phyloP scores from a whole-genome alignment of 2,113 vertebrate species.

The Noctilio leporinus region DNA sequence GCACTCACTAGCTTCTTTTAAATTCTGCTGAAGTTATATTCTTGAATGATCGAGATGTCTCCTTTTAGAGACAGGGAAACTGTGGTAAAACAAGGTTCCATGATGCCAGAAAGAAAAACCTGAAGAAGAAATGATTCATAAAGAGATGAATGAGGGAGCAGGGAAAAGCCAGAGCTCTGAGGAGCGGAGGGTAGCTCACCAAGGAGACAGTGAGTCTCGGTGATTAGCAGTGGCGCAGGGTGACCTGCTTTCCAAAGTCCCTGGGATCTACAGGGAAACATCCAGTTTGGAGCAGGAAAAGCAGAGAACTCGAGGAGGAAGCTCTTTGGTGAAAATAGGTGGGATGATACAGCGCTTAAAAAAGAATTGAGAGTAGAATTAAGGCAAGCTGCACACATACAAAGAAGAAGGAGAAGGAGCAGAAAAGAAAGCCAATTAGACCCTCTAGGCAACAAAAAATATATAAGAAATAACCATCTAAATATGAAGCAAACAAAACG shows the following conservation, averaged over 20 bases:
- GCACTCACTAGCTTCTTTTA: not conserved
- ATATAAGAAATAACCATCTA: not conserved
- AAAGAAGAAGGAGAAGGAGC: not conserved
- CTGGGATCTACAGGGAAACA: no score
- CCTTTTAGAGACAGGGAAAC: not conserved
- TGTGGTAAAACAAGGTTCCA: not conserved
- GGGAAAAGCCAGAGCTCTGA: not conserved
- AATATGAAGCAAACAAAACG: not conserved
- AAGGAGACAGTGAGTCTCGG: not conserved
- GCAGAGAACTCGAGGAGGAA: not conserved
- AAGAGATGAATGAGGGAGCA: not conserved
- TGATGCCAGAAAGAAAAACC: not conserved
- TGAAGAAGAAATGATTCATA: not conserved
- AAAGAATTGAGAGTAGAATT: not conserved
- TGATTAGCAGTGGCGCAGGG: accelerated
- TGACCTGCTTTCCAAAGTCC: not conserved
- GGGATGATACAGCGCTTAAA: not conserved
- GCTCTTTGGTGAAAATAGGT: not conserved
- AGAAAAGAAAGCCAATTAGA: not conserved
- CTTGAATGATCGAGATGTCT: not conserved
- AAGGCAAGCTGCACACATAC: not conserved
- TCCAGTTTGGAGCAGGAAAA: not conserved
- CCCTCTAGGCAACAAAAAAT: not conserved
- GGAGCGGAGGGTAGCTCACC: accelerated
- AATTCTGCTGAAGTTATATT: conserved; percentile 43